A percentile compares a stretch with the other conserved stretches of the same genome.
Evolutionary conservation across 2,113 vertebrate species (phyloP).

Genomic region (Theropithecus gelada): DNA sequence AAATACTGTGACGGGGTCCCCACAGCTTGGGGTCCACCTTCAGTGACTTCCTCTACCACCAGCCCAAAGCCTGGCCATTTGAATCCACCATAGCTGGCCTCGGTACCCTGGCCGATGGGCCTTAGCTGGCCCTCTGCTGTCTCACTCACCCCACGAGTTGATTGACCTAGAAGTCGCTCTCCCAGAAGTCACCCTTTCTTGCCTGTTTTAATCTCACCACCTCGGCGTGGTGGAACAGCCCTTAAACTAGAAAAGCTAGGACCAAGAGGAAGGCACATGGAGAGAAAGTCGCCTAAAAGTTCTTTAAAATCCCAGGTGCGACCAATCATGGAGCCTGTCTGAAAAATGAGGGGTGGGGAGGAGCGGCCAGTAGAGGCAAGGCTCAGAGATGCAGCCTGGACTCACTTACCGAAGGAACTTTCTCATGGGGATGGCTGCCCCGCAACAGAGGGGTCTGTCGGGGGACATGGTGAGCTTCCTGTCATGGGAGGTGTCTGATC

Average conservation of each 20-base stretch:
- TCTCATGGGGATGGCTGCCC: background rate
- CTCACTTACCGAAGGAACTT: background rate
- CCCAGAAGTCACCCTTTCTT: background rate
- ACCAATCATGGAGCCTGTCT: background rate
- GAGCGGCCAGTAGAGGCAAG: background rate
- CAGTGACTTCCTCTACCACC: background rate
- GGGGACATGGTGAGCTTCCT: background rate
- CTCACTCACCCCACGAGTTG: fast-evolving
- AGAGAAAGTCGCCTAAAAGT: background rate
- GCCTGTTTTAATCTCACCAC: background rate
- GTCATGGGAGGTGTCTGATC: background rate
- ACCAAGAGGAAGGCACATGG: background rate
- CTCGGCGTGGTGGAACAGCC: background rate
- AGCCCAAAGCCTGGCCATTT: background rate
- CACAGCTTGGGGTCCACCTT: background rate
- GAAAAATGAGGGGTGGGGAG: background rate
- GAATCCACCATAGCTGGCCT: too few species aligned
- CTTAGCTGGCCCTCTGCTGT: fast-evolving
- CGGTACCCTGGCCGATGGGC: background rate
- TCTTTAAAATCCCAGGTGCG: background rate
- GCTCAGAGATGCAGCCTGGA: background rate
- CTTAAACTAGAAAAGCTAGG: background rate
- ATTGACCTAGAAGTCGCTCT: background rate
- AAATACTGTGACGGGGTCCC: background rate
- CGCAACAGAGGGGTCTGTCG: background rate